Evolutionary conservation across 2,888 invertebrate genomes (phyloP).

Genomic region (Euphydryas editha): DNA sequence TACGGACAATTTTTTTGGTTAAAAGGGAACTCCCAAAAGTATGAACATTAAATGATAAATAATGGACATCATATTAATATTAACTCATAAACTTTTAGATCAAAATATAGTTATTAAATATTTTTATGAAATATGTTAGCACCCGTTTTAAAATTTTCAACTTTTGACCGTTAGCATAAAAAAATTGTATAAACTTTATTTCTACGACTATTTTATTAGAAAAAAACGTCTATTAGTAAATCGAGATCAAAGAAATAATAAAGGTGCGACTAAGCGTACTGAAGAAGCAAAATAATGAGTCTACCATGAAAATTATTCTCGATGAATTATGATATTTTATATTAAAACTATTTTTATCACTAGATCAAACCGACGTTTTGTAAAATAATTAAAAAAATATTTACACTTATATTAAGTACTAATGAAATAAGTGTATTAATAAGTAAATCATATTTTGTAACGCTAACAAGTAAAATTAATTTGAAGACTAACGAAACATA

Average conservation of each 20-base stretch:
- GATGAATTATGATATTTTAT: conserved; percentile 31
- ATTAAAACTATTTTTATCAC: background rate
- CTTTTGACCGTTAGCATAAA: conserved; percentile 25
- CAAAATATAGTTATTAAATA: too few species aligned
- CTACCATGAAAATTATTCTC: conserved; percentile 44
- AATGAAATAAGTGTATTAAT: background rate
- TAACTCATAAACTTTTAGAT: too few species aligned
- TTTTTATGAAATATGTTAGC: background rate
- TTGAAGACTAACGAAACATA: background rate
- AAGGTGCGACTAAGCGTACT: conserved; percentile 39
- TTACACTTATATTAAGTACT: background rate
- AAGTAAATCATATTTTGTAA: background rate
- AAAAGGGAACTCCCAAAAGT: too few species aligned
- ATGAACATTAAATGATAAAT: too few species aligned
- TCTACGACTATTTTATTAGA: conserved; percentile 2
- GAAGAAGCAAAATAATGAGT: conserved; percentile 48
- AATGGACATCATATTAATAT: too few species aligned
- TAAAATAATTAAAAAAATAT: conserved; percentile 1
- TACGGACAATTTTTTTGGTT: too few species aligned
- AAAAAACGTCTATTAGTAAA: conserved; percentile 15
- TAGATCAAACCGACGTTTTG: conserved; percentile 13
- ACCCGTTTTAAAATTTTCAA: conserved; percentile 3
- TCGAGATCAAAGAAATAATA: conserved; percentile 18
- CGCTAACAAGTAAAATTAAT: background rate
- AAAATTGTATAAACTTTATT: background rate